Conservation (phyloP, 1,140 invertebrate species). For the Anoplophora glabripennis region DNA sequence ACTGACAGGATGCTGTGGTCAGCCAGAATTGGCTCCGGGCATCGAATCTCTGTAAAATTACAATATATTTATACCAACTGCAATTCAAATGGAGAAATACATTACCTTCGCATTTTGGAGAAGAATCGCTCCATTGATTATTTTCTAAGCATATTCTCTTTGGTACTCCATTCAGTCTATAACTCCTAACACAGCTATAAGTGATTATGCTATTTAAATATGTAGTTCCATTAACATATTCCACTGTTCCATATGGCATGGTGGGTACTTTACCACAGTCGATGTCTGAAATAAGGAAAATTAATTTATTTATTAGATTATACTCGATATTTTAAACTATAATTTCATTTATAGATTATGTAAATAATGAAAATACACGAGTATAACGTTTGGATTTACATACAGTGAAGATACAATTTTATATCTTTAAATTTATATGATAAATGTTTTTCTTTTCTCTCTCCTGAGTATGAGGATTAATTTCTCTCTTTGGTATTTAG, state of each 20-base stretch:
- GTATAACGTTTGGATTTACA: no score
- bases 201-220: slow-evolving; percentile 74
- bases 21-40: slow-evolving; percentile 74
- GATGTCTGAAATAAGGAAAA: slow-evolving; percentile 74
- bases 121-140: slow-evolving; percentile 77
- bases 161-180: slow-evolving; percentile 71
- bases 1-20: slow-evolving; percentile 82
- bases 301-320: no score
- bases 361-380: no score
- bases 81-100: no score
- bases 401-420: no score
- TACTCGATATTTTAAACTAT: no score
- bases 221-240: slow-evolving; percentile 75
- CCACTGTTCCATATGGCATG: slow-evolving; percentile 73
- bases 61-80: no score
- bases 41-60: slow-evolving; percentile 73
- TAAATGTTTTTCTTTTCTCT: no score
- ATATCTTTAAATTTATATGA: no score
- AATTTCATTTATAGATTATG: no score
- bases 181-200: slow-evolving; percentile 77
- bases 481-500: no score
- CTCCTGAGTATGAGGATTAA: no score
- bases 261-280: slow-evolving; percentile 84
- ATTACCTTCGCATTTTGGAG: slow-evolving; percentile 84
- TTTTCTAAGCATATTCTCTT: slow-evolving; percentile 71